Conservation (phyloP, 2,113 vertebrate genomes). For the Porphyrio hochstetteri region DNA sequence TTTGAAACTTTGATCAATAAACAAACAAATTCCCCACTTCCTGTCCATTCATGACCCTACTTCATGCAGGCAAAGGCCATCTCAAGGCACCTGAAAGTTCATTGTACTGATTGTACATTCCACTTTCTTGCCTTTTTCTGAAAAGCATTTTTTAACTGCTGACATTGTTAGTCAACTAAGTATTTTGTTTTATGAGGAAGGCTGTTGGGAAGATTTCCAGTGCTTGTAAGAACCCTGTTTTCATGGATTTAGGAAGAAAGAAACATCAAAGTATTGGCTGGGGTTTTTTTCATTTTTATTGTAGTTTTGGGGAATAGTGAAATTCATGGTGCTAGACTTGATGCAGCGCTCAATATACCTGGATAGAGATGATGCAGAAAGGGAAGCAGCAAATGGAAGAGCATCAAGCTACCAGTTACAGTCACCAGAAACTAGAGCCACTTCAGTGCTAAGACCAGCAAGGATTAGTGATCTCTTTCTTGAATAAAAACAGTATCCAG, state of each 20-base stretch:
- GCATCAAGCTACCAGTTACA: not conserved
- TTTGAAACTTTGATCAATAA: slow-evolving; percentile 8
- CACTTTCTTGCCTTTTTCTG: not conserved
- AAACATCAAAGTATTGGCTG: slow-evolving; percentile 35
- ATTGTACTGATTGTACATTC: not conserved
- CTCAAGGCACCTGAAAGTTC: not conserved
- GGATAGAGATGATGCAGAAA: not conserved
- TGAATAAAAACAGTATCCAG: not conserved
- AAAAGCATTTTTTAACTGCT: not conserved
- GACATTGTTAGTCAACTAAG: slow-evolving; percentile 2
- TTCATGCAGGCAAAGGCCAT: not conserved
- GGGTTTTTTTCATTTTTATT: not conserved
- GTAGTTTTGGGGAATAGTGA: not conserved
- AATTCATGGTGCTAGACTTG: not conserved
- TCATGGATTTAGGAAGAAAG: slow-evolving; percentile 16
- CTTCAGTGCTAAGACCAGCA: not conserved
- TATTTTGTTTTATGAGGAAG: slow-evolving; percentile 6
- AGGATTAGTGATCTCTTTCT: not conserved
- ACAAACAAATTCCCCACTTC: slow-evolving; percentile 10
- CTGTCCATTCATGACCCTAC: not conserved
- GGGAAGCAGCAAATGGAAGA: not conserved
- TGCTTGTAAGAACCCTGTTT: not conserved
- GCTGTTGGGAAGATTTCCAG: not conserved
- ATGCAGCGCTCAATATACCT: not conserved
- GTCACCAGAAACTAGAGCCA: not conserved